Evolutionary conservation across 1,140 invertebrate species (phyloP).

Genomic region (Megathymus violae): DNA sequence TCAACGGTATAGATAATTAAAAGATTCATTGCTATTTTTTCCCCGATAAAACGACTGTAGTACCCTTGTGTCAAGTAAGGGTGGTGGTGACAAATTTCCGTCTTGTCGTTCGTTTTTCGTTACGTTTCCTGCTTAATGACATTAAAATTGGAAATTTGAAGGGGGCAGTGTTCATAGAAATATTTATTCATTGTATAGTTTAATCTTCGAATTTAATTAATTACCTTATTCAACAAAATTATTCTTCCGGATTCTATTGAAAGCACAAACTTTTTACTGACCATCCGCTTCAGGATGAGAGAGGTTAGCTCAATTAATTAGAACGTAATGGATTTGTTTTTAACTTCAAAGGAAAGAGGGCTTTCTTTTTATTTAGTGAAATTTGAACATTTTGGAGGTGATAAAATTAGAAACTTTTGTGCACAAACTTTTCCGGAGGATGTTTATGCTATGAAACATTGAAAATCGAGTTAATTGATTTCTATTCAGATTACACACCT

Average conservation of each 20-base stretch:
- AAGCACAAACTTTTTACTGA: background rate
- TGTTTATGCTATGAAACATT: too few species aligned
- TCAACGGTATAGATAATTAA: too few species aligned
- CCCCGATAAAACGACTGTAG: too few species aligned
- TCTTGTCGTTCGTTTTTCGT: too few species aligned
- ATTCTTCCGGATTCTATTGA: background rate
- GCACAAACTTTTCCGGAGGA: background rate
- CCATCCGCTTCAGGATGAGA: background rate
- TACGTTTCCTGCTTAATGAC: too few species aligned
- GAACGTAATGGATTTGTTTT: slow-evolving; percentile 1
- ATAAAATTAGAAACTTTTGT: background rate
- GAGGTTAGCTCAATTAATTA: slow-evolving; percentile 12
- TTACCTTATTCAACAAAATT: background rate
- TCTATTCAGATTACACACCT: too few species aligned
- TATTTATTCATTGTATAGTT: background rate
- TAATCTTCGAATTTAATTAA: slow-evolving; percentile 2
- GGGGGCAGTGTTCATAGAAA: too few species aligned
- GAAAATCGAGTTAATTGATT: too few species aligned
- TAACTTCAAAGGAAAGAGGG: background rate
- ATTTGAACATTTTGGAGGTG: background rate
- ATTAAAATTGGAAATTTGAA: too few species aligned
- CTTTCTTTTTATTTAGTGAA: background rate
- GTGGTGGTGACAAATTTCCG: too few species aligned
- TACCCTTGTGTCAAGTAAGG: too few species aligned
- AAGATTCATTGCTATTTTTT: too few species aligned